Conservation (phyloP, 2,797 vertebrate species). For the Lutjanus campechanus region DNA sequence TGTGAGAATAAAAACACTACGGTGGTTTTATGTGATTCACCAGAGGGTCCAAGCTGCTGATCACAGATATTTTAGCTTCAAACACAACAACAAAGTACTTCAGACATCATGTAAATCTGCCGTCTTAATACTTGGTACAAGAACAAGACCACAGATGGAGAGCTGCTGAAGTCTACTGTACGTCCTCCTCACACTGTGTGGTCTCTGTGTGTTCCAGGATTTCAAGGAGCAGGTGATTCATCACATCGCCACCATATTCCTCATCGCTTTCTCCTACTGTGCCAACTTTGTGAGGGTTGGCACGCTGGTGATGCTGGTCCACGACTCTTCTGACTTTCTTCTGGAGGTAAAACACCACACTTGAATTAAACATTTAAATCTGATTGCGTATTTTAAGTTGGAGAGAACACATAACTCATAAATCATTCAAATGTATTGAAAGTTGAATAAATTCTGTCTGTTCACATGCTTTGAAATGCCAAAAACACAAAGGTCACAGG, state of each 20-base stretch:
- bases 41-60: constrained; percentile 1
- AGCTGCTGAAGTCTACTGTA: constrained; percentile 25
- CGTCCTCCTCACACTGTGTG: constrained; percentile 32
- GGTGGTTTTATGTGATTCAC: constrained; percentile 10
- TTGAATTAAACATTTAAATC: no score
- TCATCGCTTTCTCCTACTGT: constrained; percentile 91
- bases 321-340: constrained; percentile 89
- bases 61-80: constrained; percentile 23
- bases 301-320: constrained; percentile 89
- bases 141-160: constrained; percentile 18
- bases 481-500: constrained; percentile 26
- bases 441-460: not conserved
- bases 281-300: constrained; percentile 89
- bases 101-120: constrained; percentile 28
- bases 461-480: not conserved
- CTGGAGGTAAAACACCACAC: constrained; percentile 86
- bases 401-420: not conserved
- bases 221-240: constrained; percentile 92
- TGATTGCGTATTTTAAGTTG: not conserved
- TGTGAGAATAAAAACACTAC: not conserved
- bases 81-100: constrained; percentile 21
- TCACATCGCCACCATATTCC: constrained; percentile 89
- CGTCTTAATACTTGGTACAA: not conserved
- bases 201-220: constrained; percentile 82
- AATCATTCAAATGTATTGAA: not conserved